Evolutionary conservation across 2,113 vertebrate species (phyloP).

Genomic region (Meriones unguiculatus): DNA sequence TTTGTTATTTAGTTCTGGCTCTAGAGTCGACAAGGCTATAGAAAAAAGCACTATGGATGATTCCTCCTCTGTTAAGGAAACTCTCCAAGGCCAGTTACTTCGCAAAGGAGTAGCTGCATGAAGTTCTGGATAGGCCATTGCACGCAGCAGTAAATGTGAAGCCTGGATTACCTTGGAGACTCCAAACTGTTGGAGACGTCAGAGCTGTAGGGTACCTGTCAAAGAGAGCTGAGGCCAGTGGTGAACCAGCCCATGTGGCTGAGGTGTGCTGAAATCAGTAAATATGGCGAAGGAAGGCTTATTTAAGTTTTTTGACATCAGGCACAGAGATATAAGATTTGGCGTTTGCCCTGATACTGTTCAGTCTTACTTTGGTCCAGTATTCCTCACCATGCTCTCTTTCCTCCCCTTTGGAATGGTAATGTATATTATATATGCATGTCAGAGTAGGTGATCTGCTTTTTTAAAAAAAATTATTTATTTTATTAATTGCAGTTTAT

Average conservation of each 20-base stretch:
- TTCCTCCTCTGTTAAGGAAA: background rate
- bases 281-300: no score
- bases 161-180: background rate
- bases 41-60: background rate
- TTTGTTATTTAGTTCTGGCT: background rate
- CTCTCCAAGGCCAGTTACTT: no score
- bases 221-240: background rate
- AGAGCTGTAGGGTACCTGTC: no score
- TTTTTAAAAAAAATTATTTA: no score
- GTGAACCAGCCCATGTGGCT: background rate
- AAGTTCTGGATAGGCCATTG: background rate
- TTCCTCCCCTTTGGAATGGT: background rate
- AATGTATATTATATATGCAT: background rate
- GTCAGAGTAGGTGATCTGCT: background rate
- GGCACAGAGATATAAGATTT: background rate
- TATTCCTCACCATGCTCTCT: background rate
- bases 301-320: background rate
- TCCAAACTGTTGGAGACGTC: background rate
- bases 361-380: background rate
- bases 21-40: background rate
- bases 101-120: background rate
- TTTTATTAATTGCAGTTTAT: no score
- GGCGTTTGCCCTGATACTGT: background rate
- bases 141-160: background rate
- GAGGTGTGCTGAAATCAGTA: background rate